Evolutionary conservation across 35 echinoderm and acorn worm genomes (phyloP).

Genomic region (Lytechinus pictus): DNA sequence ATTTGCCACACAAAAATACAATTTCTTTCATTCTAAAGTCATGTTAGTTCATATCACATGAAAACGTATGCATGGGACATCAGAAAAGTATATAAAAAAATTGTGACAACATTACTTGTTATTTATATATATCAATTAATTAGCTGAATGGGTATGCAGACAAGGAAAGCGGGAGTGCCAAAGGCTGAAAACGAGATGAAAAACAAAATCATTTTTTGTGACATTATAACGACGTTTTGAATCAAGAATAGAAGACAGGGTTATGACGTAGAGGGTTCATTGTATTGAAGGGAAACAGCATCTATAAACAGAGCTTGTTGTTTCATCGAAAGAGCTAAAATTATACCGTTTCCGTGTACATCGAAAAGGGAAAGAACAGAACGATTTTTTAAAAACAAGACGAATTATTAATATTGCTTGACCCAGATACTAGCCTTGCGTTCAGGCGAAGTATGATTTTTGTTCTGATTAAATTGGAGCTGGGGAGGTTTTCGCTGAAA

Average conservation of each 20-base stretch:
- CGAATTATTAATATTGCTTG: slow-evolving; percentile 36
- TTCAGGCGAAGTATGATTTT: background rate
- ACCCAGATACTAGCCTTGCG: slow-evolving; percentile 37
- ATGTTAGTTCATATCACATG: too few relatives aligned
- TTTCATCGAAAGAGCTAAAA: slow-evolving; percentile 29
- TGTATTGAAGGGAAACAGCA: slow-evolving; percentile 21
- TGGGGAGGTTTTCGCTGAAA: background rate
- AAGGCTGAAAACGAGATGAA: too few relatives aligned
- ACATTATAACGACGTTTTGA: background rate
- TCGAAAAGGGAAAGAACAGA: slow-evolving; percentile 23
- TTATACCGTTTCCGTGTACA: slow-evolving; percentile 27
- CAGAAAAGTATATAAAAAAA: too few relatives aligned
- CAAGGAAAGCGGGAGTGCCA: too few relatives aligned
- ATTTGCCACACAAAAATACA: too few relatives aligned
- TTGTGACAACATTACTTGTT: too few relatives aligned
- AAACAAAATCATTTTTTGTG: too few relatives aligned
- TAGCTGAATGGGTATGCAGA: too few relatives aligned
- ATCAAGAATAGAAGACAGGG: background rate
- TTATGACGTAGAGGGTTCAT: slow-evolving; percentile 24
- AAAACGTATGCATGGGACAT: too few relatives aligned
- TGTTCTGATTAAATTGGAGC: background rate
- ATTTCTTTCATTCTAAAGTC: too few relatives aligned
- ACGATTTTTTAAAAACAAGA: background rate
- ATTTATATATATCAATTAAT: too few relatives aligned
- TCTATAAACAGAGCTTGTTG: slow-evolving; percentile 29